Base-by-base conservation (phyloP, 92 coral and sea anemone genomes). In the Anthopleura xanthogrammica region DNA sequence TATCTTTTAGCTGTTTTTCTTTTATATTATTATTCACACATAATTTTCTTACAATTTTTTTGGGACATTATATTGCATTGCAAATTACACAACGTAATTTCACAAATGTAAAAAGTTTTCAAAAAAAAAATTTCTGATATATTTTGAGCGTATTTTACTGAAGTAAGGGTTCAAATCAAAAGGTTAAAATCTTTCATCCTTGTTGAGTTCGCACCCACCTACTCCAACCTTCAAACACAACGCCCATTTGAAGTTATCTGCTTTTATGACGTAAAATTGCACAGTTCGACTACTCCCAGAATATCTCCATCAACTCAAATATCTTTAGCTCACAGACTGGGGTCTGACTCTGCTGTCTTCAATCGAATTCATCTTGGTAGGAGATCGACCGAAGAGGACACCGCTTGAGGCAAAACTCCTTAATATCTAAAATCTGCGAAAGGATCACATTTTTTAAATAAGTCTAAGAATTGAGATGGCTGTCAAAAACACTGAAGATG, bases 181-280 rank as follows among this genome's bases (percentile, higher is more conserved):
- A 68, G 74, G 74, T 68, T 68, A 68, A 24, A 68, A 68, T 68
- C 46, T 68, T 36, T 68, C 74, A 36, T 36, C 42, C 42, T 36
- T 29, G 40, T 68, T 36, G 16, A 68, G 42, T 68, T 68, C 16
- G 42, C 5, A 36, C 42, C 74, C 74, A 68, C 74, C 74, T 68
- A 14, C 16, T 9, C 74, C 74, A 68, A 10, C 74, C 74, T 68
- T 36, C 74, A 7, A 12, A 24, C 74, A 68, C 36, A 29, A 29
- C 36, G 36, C 74, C 43, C 42, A 24, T 68, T 68, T 68, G 2
- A 4, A 68, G 40, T 29, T 68, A 68, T 23, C 74, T 68, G 5
- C n/a, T 10, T n/a, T 12, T 3, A 10, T 62, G 70, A 62, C 70
- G 70, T 62, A 24, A 62, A 19, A 29, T 7, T 29, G 36, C 14